These are phyloP conservation scores for Luperina nickerlii DNA, from an alignment of 2,888 invertebrate species.

Conservation along the genomic window DNA sequence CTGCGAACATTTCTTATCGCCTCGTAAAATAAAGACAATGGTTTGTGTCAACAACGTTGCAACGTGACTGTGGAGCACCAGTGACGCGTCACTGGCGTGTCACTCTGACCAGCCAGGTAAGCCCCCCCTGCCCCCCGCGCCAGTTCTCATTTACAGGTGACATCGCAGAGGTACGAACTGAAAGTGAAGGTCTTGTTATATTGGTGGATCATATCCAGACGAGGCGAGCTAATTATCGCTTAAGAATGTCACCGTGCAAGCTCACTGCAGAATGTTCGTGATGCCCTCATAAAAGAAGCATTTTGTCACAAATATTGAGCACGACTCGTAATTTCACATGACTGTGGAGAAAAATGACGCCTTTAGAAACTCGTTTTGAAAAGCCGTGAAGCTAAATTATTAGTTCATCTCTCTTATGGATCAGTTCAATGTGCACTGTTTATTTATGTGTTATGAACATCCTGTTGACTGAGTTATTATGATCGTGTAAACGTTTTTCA, in stretches of 20 bases:
- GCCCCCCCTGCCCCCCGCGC: neutral
- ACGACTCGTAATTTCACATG: slow-evolving; percentile 11
- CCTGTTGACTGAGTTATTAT: slow-evolving; percentile 29
- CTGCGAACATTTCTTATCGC: slow-evolving; percentile 62
- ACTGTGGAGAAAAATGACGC: neutral
- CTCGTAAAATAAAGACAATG: slow-evolving; percentile 65
- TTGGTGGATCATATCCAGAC: slow-evolving; percentile 48
- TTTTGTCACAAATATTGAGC: slow-evolving; percentile 39
- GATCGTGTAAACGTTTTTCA: slow-evolving; percentile 23
- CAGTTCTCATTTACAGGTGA: neutral
- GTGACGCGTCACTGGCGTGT: slow-evolving; percentile 35
- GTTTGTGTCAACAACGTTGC: slow-evolving; percentile 67
- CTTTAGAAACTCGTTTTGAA: slow-evolving; percentile 12
- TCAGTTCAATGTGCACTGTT: neutral
- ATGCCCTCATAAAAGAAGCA: slow-evolving; percentile 45
- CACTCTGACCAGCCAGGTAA: slow-evolving; percentile 24
- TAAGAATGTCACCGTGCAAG: slow-evolving; percentile 63
- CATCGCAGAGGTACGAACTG: slow-evolving; percentile 5
- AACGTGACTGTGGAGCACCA: slow-evolving; percentile 45
- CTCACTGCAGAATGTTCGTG: slow-evolving; percentile 46
- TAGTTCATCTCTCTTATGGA: slow-evolving; percentile 4
- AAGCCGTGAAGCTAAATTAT: slow-evolving; percentile 8
- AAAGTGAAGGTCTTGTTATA: slow-evolving; percentile 47
- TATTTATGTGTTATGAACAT: slow-evolving; percentile 4
- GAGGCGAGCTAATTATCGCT: slow-evolving; percentile 63